These are phyloP conservation scores for Cyprinus carpio DNA, from an alignment of 2,113 vertebrate genomes.

Conservation along the genomic window DNA sequence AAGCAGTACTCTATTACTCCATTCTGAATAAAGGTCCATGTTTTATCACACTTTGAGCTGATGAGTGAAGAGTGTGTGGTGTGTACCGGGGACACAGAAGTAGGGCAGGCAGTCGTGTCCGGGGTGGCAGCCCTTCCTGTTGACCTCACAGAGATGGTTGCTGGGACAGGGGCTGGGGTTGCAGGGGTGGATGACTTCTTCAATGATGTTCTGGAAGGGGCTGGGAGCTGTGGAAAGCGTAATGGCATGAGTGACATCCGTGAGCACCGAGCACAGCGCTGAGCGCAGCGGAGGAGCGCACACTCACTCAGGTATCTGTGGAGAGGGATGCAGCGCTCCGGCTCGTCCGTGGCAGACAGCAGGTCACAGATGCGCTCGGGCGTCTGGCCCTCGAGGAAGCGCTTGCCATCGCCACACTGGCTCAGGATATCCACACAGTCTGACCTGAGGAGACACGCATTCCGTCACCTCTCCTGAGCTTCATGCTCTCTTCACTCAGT, in stretches of 20 bases:
- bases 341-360: slow-evolving; percentile 90
- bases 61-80: neutral
- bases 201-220: slow-evolving; percentile 80
- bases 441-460: slow-evolving; percentile 75
- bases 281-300: neutral
- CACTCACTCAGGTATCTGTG: slow-evolving; percentile 92
- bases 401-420: slow-evolving; percentile 90
- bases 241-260: neutral
- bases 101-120: slow-evolving; percentile 87
- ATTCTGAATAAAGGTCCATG: neutral
- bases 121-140: slow-evolving; percentile 86
- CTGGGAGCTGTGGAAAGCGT: slow-evolving; percentile 80
- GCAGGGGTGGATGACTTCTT: slow-evolving; percentile 96
- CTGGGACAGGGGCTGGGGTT: slow-evolving; percentile 95
- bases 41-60: neutral
- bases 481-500: too few relatives aligned
- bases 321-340: slow-evolving; percentile 91
- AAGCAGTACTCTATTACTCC: too few relatives aligned
- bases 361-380: slow-evolving; percentile 95
- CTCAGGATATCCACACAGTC: slow-evolving; percentile 97
- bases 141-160: slow-evolving; percentile 93
- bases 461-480: too few relatives aligned
- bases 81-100: slow-evolving; percentile 87
- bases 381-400: slow-evolving; percentile 88
- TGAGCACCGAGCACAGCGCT: too few relatives aligned